These are phyloP conservation scores for Latrodectus elegans DNA, from an alignment of 2,888 invertebrate genomes.

Conservation along the genomic window DNA sequence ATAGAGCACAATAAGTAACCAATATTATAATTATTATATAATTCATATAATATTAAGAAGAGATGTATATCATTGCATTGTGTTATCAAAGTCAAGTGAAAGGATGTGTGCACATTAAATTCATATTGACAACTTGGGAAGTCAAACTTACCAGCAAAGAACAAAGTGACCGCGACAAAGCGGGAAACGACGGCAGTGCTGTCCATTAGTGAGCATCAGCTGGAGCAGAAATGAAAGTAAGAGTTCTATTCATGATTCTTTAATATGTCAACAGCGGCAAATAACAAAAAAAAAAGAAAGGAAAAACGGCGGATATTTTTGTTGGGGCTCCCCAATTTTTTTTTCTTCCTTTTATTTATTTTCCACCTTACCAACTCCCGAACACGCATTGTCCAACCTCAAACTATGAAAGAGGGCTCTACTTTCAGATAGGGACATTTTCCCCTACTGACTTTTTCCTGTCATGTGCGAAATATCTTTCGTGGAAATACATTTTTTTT, in stretches of 20 bases:
- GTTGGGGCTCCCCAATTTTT: constrained; percentile 44
- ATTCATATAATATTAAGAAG: too few relatives aligned
- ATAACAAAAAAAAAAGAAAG: constrained; percentile 20
- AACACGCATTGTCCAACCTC: constrained; percentile 26
- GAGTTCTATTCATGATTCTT: constrained; percentile 27
- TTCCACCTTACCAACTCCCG: constrained; percentile 11
- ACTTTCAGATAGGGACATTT: constrained; percentile 14
- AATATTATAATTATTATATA: too few relatives aligned
- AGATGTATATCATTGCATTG: too few relatives aligned
- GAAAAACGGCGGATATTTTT: constrained; percentile 24
- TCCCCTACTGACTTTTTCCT: constrained; percentile 9
- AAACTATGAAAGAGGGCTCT: not conserved
- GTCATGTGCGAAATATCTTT: not conserved
- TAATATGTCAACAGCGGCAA: constrained; percentile 53
- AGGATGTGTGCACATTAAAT: too few relatives aligned
- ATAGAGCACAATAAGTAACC: too few relatives aligned
- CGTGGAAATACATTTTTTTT: too few relatives aligned
- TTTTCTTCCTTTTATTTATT: constrained; percentile 5
- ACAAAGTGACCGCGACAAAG: not conserved
- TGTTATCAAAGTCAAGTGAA: too few relatives aligned
- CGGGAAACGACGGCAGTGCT: not conserved
- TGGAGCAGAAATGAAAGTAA: constrained; percentile 35
- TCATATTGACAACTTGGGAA: too few relatives aligned
- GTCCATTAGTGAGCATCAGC: constrained; percentile 15
- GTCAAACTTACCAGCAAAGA: constrained; percentile 14